phyloP scores from a whole-genome alignment of 2,113 vertebrate genomes.

The Dascyllus trimaculatus region DNA sequence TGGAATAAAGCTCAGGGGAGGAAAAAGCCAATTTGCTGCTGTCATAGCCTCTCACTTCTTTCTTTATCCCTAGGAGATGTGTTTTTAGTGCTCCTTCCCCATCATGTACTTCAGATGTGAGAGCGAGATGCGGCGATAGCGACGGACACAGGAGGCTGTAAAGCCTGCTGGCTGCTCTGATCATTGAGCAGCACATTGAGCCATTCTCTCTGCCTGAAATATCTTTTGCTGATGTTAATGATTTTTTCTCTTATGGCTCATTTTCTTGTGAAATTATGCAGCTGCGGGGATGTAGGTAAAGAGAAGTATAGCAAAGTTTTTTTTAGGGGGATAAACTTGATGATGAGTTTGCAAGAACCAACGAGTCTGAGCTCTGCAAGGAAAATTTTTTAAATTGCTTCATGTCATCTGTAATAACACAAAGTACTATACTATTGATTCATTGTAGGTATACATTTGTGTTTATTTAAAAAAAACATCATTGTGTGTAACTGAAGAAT shows the following conservation, averaged over 20 bases:
- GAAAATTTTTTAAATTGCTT: not conserved
- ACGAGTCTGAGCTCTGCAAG: conserved; percentile 14
- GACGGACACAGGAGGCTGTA: conserved; percentile 65
- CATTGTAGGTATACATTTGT: conserved; percentile 5
- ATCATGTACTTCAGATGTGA: conserved; percentile 62
- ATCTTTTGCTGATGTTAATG: conserved; percentile 81
- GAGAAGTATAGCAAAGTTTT: conserved; percentile 41
- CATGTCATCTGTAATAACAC: not conserved
- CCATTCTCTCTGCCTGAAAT: conserved; percentile 75
- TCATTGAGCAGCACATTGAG: conserved; percentile 76
- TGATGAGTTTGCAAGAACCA: conserved; percentile 35
- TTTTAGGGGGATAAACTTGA: conserved; percentile 45
- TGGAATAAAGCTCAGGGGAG: conserved; percentile 70
- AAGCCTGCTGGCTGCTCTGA: conserved; percentile 74
- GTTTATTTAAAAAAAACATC: conserved; percentile 7
- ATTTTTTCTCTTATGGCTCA: conserved; percentile 74
- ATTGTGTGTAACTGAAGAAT: conserved; percentile 13
- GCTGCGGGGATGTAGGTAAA: conserved; percentile 66
- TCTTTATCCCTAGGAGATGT: conserved; percentile 71
- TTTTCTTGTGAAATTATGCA: conserved; percentile 77
- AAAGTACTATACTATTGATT: not conserved
- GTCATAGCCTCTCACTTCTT: conserved; percentile 72
- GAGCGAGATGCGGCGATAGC: conserved; percentile 53
- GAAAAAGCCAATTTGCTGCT: conserved; percentile 80
- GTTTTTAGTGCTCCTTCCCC: conserved; percentile 68